Base-by-base conservation (phyloP, 2,888 invertebrate genomes). In the Tenthredo livida region DNA sequence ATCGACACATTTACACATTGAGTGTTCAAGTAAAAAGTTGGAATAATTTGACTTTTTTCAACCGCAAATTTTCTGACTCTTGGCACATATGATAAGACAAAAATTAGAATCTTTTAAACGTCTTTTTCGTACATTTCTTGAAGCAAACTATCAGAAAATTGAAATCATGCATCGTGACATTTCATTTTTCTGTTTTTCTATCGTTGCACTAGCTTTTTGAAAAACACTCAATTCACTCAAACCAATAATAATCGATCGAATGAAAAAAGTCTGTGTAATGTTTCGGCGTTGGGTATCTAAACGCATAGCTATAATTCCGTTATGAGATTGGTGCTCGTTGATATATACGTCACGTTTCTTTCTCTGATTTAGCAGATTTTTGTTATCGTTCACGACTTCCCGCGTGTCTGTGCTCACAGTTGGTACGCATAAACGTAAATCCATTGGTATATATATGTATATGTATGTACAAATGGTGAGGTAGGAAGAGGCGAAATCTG, bases 401-500 rank as follows among this genome's bases (percentile, higher is more conserved):
- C 37, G 54, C 2, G n/a, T 77, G 77, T 33, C 50, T 29, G 77
- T 54, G 29, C 50, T 6, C n/a, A 25, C 12, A 25, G 40, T 9
- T 77, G 2, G 33, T 77, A 54, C 12, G 12, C 47, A 43, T 47
- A 25, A 75, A 47, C 12, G 40, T 47, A 75, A 7, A 25, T 43
- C 12, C 7, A 40, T 75, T n/a, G 43, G 43, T 37, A 25, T 40
- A 50, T 37, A 25, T 40, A 50, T 70, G 33, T 25, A 17, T 47
- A 29, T 29, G 25, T 25, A 21, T 75, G 47, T 47, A 47, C 17
- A n/a, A 37, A 70, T 70, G 70, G 33, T 37, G 33, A 70, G 70
- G 70, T 70, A 75, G 75, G 33, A 37, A 78, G 78, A 78, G 54
- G 33, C 47, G 17, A 58, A 78, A 78, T 78, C 29, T 80, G 80